phyloP scores from a whole-genome alignment of 2,797 vertebrate genomes.

The Hipposideros larvatus region DNA sequence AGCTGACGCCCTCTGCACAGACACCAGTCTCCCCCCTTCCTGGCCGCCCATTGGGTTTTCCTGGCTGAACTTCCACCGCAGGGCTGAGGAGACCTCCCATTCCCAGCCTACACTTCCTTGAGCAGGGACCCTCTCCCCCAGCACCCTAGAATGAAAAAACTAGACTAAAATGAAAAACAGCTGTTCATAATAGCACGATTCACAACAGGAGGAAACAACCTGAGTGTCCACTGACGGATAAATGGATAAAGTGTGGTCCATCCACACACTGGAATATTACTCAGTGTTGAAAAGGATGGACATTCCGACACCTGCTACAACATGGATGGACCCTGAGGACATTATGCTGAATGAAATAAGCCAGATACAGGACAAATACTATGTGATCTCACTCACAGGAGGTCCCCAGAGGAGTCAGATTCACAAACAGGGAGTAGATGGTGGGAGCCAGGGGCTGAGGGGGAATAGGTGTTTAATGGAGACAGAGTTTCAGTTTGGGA shows the following conservation, averaged over 20 bases:
- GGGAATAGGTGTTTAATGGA: background rate
- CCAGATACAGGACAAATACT: background rate
- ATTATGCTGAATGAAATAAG: too few species aligned
- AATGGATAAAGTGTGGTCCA: accelerated
- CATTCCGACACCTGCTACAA: too few species aligned
- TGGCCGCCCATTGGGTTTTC: background rate
- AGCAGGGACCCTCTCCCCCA: background rate
- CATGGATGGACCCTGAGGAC: background rate
- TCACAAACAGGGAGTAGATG: background rate
- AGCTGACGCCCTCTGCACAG: background rate
- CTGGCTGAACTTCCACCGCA: background rate
- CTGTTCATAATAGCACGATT: background rate
- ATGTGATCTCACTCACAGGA: background rate
- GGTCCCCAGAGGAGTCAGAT: background rate
- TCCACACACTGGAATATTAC: accelerated
- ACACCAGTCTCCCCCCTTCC: background rate
- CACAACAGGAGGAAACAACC: background rate
- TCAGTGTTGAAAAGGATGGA: background rate
- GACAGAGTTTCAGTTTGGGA: background rate
- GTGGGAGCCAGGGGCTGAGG: background rate
- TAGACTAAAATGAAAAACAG: background rate
- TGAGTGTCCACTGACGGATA: accelerated
- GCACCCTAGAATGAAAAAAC: background rate
- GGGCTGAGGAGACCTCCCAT: background rate
- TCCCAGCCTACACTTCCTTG: background rate